Evolutionary conservation across 2,113 vertebrate genomes (phyloP).

Genomic region (Otis tarda): DNA sequence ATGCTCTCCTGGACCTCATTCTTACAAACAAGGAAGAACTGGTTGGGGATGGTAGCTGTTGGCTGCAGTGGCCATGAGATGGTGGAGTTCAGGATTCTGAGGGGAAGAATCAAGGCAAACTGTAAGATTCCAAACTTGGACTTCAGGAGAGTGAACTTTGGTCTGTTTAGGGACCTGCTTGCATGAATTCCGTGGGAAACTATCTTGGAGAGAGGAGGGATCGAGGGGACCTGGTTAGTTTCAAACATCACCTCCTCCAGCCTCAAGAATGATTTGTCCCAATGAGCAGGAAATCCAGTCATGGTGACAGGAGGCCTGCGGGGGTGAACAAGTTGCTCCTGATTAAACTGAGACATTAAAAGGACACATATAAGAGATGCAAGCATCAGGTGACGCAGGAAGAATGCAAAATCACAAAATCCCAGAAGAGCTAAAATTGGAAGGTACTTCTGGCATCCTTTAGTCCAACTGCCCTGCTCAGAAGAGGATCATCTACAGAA

Average conservation of each 20-base stretch:
- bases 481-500: neutral
- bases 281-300: neutral
- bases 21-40: neutral
- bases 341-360: neutral
- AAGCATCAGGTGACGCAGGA: neutral
- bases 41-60: neutral
- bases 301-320: neutral
- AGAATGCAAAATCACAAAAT: neutral
- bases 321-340: neutral
- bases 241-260: neutral
- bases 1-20: neutral
- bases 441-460: neutral
- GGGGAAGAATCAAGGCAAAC: neutral
- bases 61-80: neutral
- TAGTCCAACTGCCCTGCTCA: neutral
- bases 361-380: neutral
- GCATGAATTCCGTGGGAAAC: neutral
- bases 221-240: neutral
- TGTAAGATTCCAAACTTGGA: neutral
- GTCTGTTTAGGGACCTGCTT: neutral
- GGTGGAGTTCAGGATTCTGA: neutral
- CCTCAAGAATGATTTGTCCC: neutral
- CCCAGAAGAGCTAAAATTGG: neutral
- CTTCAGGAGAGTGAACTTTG: neutral
- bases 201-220: neutral